Evolutionary conservation across 23 tunicate genomes (phyloP), one percentile per base, ranked within the genome.

Genomic region (Corella eumyota): DNA sequence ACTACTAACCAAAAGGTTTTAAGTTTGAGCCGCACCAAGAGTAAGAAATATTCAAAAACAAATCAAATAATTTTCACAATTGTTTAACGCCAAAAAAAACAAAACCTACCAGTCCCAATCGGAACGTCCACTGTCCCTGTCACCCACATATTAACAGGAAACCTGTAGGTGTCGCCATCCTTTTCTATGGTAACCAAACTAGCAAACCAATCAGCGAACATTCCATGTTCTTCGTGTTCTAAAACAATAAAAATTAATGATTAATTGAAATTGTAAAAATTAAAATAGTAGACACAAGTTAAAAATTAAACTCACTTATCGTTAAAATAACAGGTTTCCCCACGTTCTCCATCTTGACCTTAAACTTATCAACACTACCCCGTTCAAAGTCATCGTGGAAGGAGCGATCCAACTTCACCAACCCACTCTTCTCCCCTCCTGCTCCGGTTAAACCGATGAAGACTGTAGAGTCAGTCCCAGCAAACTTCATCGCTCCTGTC

Each of bases 401-500:
- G 56, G 69, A 28, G 32, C 75, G 69, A 21, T 80, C 91, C 24
- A 90, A 65, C 53, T 70, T 85, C 34, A 70, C 62, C 25, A 66
- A 47, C 33, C 67, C 25, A 33, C 78, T 80, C 26, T 70, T 49
- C 22, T 69, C 83, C 19, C 83, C 82, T 29, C 90, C 81, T 0
- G 71, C 78, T 6, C 97, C 97, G 20, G 90, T 80, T 38, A 90
- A 31, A 2, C 55, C 46, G 33, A 90, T 72, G 54, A 23, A 74
- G 11, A 90, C 84, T 58, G 75, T 83, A 3, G 97, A 92, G 48
- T 80, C 91, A 17, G 97, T 90, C 6, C 97, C 97, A 35, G 97
- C 97, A 54, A 29, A 73, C 45, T 74, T 77, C 91, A 75, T 90
- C 2, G 71, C 49, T 7, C 97, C 97, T 24, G 97, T 90, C 90